Percentiles rank a stretch among this genome's conserved stretches.
Evolutionary conservation across 2,113 vertebrate genomes (phyloP).

Genomic region (Talpa occidentalis): DNA sequence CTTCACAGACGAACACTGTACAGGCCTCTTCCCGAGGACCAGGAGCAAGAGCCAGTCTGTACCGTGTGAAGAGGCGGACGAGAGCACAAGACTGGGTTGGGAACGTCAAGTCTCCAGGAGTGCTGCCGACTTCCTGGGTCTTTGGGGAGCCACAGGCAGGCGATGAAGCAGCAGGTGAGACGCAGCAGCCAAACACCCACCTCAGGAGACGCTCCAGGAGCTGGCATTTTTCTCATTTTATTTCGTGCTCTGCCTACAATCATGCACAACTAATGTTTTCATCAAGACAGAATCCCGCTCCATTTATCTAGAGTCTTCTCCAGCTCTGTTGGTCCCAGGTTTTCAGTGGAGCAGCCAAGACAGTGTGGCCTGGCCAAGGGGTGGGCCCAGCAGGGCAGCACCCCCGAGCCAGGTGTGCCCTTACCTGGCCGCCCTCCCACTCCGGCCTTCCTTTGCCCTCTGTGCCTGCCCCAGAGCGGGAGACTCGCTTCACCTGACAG

Average conservation of each 20-base stretch:
- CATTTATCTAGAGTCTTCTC: not conserved
- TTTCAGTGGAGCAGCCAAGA: accelerated
- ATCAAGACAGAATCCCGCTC: not conserved
- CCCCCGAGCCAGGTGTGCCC: too few relatives aligned
- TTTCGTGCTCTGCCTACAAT: not conserved
- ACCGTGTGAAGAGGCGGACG: too few relatives aligned
- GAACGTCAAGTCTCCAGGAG: not conserved
- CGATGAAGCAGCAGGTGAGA: not conserved
- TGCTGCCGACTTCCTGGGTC: not conserved
- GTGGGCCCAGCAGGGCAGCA: too few relatives aligned
- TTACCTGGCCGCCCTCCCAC: too few relatives aligned
- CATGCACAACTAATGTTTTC: not conserved
- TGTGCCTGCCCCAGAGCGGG: not conserved
- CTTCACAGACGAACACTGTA: not conserved
- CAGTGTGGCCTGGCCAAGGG: too few relatives aligned
- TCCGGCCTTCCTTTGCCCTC: too few relatives aligned
- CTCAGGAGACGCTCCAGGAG: not conserved
- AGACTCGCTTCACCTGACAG: not conserved
- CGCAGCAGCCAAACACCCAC: not conserved
- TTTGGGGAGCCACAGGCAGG: not conserved
- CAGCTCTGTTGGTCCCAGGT: not conserved
- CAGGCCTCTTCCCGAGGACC: too few relatives aligned
- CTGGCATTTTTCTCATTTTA: not conserved
- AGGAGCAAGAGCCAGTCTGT: too few relatives aligned
- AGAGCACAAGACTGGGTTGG: too few relatives aligned